Base-by-base conservation (phyloP, 2,888 invertebrate genomes). In the Opisthograptis luteolata region DNA sequence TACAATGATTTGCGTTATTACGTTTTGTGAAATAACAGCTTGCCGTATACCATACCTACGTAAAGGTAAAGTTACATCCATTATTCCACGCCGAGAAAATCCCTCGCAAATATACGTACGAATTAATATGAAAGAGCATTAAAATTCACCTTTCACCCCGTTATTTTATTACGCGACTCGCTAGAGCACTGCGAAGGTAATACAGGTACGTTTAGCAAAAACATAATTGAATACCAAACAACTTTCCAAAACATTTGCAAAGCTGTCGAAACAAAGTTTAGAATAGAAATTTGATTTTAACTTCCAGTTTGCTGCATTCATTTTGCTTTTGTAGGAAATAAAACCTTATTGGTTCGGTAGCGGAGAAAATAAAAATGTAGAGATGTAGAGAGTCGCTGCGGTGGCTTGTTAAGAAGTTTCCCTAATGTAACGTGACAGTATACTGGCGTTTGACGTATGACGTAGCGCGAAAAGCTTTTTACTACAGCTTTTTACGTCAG, bases 201-300 rank as follows among this genome's bases (percentile, higher is more conserved):
- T 44, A n/a, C n/a, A n/a, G n/a, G n/a, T n/a, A 47, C 35, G 27
- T 36, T 53, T 68, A 63, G 34, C 43, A 61, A 57, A 64, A 66
- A 57, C 55, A 49, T 70, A 76, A 78, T 78, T 75, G 70, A 72
- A 74, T 71, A 68, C 66, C 58, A 55, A 70, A 68, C 61, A 73
- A 72, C 71, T 75, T 65, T 66, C 56, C 65, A 67, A 66, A 68
- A 67, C 68, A 67, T 72, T 71, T 70, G 62, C 50, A 64, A 70
- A 50, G 71, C 64, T 68, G 69, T 70, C 65, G 60, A 69, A 75
- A 74, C 68, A 70, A 73, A 72, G 59, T 71, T 68, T 58, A 46
- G 47, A 65, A 66, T 65, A 57, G 58, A 66, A 71, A 72, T 72
- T 70, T 68, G 62, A 68, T 72, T 73, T 67, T 45, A 69, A 70